Base-by-base conservation (phyloP, 2,888 invertebrate species). In the Autographa gamma region DNA sequence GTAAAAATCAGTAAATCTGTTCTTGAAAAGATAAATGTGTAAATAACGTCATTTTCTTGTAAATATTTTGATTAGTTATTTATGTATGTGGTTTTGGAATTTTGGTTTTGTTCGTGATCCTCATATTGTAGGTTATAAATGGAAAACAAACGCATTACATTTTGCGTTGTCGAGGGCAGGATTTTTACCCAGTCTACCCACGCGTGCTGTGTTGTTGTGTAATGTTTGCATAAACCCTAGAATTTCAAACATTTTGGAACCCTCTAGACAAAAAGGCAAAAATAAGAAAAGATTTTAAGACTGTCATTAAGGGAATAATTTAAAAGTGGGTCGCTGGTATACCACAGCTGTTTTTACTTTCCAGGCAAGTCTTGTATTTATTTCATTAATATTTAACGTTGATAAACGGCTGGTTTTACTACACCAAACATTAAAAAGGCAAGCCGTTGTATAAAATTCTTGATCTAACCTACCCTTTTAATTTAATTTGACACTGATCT, bases 401-500 rank as follows among this genome's bases (percentile, higher is more conserved):
- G 48, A 48, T 48, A 48, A 48, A 48, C 48, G 48, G 48, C 43
- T 48, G 48, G 48, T 48, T 48, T 48, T 48, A 48, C 48, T 48
- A n/a, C n/a, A 19, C 9, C 9, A 18, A 54, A 54, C 19, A 54
- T 54, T 19, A 54, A 54, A 54, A 18, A 54, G 19, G 19, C 19
- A 19, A 18, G 32, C 52, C 31, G 13, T 60, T 19, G 11, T 18
- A 60, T 38, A 19, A 19, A 60, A 18, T 0, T 54, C 18, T 54
- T 34, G 60, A 60, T 63, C 14, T 54, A 62, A 73, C 65, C 41
- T 59, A 67, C 61, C 25, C 13, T 13, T 56, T 56, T 56, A 19
- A 56, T 74, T 60, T 63, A 79, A 54, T 63, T 79, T 64, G 59
- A 61, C 61, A 59, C 63, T 31, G n/a, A 63, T 63, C 32, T 63